A percentile compares a stretch with the other conserved stretches of the same genome.
These are phyloP conservation scores for Salarias fasciatus DNA, from an alignment of 2,797 vertebrate genomes.

Conservation along the genomic window DNA sequence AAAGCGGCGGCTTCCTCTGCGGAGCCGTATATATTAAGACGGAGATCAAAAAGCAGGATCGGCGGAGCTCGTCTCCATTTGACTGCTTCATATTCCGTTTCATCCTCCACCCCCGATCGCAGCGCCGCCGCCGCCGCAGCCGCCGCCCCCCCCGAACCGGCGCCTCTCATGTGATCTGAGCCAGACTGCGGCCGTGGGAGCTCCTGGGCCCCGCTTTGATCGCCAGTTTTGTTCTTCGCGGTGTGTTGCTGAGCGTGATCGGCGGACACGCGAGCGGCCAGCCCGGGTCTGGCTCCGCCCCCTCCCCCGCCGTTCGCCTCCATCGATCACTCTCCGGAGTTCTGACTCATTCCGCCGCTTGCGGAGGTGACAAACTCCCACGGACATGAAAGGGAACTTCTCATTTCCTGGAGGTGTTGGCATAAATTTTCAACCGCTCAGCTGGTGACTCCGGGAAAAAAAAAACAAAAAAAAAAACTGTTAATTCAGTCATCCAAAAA, in stretches of 20 bases:
- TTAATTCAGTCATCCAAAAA: not conserved
- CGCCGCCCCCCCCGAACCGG: conserved; percentile 40
- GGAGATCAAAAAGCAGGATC: conserved; percentile 72
- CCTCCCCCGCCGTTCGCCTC: conserved; percentile 1
- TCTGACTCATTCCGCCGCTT: conserved; percentile 28
- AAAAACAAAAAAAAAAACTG: conserved; percentile 17
- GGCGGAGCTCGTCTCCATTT: conserved; percentile 68
- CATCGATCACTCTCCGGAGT: conserved; percentile 23
- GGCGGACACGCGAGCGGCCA: conserved; percentile 14
- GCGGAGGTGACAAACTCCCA: not conserved
- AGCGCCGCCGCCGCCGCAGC: conserved; percentile 15
- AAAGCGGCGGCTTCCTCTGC: not conserved
- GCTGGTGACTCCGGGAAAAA: not conserved
- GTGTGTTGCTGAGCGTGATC: conserved; percentile 40
- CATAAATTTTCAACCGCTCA: not conserved
- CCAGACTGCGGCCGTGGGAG: conserved; percentile 49
- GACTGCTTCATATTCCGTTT: conserved; percentile 73
- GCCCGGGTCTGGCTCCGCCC: too few species aligned
- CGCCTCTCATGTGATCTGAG: conserved; percentile 60
- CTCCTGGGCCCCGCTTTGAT: conserved; percentile 56
- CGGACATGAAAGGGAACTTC: conserved; percentile 16
- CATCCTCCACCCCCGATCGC: conserved; percentile 53
- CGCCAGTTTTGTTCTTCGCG: conserved; percentile 58
- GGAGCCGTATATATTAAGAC: conserved; percentile 32
- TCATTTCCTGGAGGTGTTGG: not conserved